These are phyloP conservation scores for Valencia hispanica DNA, from an alignment of 2,797 vertebrate genomes.

Conservation along the genomic window DNA sequence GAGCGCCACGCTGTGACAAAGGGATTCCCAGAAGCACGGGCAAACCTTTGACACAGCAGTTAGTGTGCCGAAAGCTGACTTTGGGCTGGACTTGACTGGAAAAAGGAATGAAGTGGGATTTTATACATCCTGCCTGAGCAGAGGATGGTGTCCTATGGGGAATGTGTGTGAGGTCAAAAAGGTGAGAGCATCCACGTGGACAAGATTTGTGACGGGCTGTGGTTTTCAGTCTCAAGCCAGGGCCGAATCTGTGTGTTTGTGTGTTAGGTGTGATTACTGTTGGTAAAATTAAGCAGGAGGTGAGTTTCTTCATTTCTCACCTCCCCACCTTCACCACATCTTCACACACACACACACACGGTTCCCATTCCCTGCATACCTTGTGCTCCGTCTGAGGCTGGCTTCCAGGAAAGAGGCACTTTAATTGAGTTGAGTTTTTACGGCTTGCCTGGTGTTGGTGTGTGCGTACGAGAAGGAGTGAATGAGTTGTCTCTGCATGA, in stretches of 20 bases:
- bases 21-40: conserved; percentile 65
- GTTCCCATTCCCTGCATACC: conserved; percentile 85
- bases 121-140: conserved; percentile 81
- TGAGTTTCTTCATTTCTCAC: conserved; percentile 54
- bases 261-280: conserved; percentile 36
- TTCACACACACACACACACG: conserved; percentile 62
- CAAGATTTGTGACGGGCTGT: conserved; percentile 57
- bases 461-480: conserved; percentile 51
- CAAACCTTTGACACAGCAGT: conserved; percentile 69
- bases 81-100: conserved; percentile 84
- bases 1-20: conserved; percentile 49
- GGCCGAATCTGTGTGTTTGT: conserved; percentile 20
- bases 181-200: conserved; percentile 66
- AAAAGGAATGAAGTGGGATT: conserved; percentile 81
- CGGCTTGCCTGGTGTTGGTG: conserved; percentile 79
- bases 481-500: conserved; percentile 52
- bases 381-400: conserved; percentile 81
- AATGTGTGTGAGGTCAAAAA: conserved; percentile 57
- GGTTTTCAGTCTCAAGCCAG: conserved; percentile 40
- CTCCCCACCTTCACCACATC: conserved; percentile 1
- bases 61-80: conserved; percentile 76
- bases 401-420: conserved; percentile 86
- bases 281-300: conserved; percentile 59
- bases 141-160: conserved; percentile 65
- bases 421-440: conserved; percentile 88